These are phyloP conservation scores for Scaptomyza caliginosa DNA, from an alignment of 2,888 invertebrate species.

Conservation along the genomic window DNA sequence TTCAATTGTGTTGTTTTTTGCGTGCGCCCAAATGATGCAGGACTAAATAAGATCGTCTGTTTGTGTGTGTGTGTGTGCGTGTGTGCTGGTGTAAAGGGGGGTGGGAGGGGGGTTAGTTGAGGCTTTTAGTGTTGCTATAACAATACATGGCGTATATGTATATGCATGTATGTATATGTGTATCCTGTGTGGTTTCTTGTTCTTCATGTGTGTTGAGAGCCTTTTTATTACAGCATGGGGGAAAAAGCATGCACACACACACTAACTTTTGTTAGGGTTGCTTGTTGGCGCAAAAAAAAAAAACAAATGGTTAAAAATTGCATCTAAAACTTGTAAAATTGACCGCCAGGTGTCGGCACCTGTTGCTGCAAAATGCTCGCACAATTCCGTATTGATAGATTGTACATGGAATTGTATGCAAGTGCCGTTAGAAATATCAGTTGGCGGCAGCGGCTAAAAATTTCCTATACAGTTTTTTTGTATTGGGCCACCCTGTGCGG, in stretches of 20 bases:
- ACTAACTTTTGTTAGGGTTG: conserved; percentile 10
- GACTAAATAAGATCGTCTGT: neutral
- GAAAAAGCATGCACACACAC: conserved; percentile 9
- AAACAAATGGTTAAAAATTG: neutral
- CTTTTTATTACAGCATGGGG: conserved; percentile 22
- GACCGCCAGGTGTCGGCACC: conserved; percentile 40
- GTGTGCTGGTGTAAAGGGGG: neutral
- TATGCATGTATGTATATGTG: conserved; percentile 12
- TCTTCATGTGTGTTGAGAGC: conserved; percentile 21
- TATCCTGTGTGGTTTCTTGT: conserved; percentile 31
- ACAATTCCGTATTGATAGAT: conserved; percentile 17
- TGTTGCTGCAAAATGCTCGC: conserved; percentile 21
- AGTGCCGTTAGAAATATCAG: conserved; percentile 17
- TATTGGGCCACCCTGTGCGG: conserved; percentile 32
- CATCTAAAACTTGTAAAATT: conserved; percentile 9
- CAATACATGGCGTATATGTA: conserved; percentile 27
- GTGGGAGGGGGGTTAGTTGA: conserved; percentile 1
- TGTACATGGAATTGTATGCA: conserved; percentile 5
- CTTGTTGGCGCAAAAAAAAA: neutral
- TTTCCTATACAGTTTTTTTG: conserved; percentile 1
- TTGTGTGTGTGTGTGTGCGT: neutral
- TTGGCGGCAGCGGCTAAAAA: neutral
- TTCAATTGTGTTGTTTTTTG: conserved; percentile 13
- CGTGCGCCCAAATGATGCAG: conserved; percentile 4
- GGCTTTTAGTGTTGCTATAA: conserved; percentile 34